A percentile compares a stretch with the other conserved stretches of the same genome.
These are phyloP conservation scores for Remorina albescens DNA, from an alignment of 2,797 vertebrate species.

Conservation along the genomic window DNA sequence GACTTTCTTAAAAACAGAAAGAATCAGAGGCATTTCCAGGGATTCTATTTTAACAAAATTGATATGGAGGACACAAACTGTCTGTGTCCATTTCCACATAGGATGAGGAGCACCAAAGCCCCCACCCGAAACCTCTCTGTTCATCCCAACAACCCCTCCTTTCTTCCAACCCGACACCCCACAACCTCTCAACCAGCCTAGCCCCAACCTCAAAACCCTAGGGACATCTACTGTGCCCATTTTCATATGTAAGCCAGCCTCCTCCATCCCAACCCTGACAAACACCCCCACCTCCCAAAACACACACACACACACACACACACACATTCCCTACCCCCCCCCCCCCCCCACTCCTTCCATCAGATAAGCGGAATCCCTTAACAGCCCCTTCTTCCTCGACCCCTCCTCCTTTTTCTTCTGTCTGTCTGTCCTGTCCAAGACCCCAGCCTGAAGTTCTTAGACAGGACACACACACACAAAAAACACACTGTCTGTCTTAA, in stretches of 20 bases:
- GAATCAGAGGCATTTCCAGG: not conserved
- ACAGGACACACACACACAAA: conserved; percentile 26
- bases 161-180: conserved; percentile 49
- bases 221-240: conserved; percentile 78
- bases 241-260: conserved; percentile 74
- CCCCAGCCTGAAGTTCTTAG: conserved; percentile 49
- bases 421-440: conserved; percentile 45
- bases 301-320: conserved; percentile 31
- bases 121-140: conserved; percentile 22
- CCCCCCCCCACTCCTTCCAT: conserved; percentile 50
- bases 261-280: conserved; percentile 48
- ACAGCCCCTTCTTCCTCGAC: conserved; percentile 27
- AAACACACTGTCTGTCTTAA: conserved; percentile 38
- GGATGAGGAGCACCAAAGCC: conserved; percentile 32
- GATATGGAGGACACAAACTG: not conserved
- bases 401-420: conserved; percentile 16
- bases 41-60: conserved; percentile 3
- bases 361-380: conserved; percentile 64
- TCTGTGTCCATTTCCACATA: conserved; percentile 25
- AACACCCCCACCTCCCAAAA: not conserved
- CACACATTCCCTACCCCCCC: conserved; percentile 15
- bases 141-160: conserved; percentile 26
- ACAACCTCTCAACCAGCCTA: conserved; percentile 61
- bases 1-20: not conserved
- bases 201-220: conserved; percentile 64